phyloP scores from a whole-genome alignment of 2,797 vertebrate species.

The Pogoniulus pusillus region DNA sequence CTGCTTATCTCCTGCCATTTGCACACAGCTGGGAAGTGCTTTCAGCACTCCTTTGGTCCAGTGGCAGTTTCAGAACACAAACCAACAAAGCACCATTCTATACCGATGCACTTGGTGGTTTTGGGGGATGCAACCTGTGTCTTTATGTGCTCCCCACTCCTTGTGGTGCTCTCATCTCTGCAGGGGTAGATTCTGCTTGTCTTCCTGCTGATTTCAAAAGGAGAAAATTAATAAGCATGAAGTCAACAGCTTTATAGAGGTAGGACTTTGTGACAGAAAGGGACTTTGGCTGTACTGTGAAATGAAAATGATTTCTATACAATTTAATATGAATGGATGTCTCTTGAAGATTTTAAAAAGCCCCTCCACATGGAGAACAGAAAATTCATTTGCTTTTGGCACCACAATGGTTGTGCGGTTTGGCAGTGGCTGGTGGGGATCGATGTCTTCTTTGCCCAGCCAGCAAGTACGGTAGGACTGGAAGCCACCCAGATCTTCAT shows the following conservation, averaged over 20 bases:
- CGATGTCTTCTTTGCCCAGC: not conserved
- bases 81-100: accelerated
- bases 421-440: not conserved
- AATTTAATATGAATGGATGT: constrained; percentile 51
- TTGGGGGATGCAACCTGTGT: not conserved
- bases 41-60: not conserved
- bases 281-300: not conserved
- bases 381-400: not conserved
- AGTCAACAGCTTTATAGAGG: constrained; percentile 20
- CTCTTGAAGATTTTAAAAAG: not conserved
- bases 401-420: not conserved
- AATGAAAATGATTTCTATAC: constrained; percentile 57
- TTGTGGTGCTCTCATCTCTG: not conserved
- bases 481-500: not conserved
- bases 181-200: not conserved
- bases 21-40: not conserved
- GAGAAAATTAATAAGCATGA: constrained; percentile 54
- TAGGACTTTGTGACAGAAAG: not conserved
- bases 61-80: not conserved
- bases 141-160: accelerated
- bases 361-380: not conserved
- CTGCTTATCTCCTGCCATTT: not conserved
- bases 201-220: constrained; percentile 39
- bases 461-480: not conserved
- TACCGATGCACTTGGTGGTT: not conserved